Conservation (phyloP, 2,797 vertebrate genomes). For the Distichodus sexfasciatus region DNA sequence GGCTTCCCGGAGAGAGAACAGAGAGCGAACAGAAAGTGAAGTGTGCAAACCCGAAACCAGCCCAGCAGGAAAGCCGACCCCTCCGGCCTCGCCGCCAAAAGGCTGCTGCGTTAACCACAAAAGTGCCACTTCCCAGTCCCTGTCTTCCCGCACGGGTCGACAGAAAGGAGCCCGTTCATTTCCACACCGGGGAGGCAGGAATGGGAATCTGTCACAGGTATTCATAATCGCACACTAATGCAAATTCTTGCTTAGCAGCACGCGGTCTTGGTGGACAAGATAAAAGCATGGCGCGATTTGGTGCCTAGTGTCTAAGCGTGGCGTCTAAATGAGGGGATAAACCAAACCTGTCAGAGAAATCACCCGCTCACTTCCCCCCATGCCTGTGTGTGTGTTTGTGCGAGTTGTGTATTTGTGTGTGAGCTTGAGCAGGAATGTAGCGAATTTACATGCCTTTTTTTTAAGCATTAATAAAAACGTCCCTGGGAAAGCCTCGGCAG, state of each 20-base stretch:
- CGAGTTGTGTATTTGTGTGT: conserved; percentile 63
- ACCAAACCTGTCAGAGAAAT: conserved; percentile 75
- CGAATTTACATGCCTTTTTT: conserved; percentile 64
- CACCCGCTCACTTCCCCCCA: conserved; percentile 65
- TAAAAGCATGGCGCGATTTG: conserved; percentile 76
- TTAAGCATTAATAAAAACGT: conserved; percentile 66
- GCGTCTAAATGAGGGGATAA: conserved; percentile 77
- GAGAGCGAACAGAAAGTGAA: conserved; percentile 16
- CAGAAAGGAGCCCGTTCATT: conserved; percentile 79
- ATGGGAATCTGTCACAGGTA: conserved; percentile 80
- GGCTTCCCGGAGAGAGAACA: conserved; percentile 55
- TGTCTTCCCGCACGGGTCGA: conserved; percentile 76
- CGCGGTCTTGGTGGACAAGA: conserved; percentile 75
- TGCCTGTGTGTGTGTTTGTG: conserved; percentile 61
- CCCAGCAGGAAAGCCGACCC: conserved; percentile 78
- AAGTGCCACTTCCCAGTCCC: conserved; percentile 80
- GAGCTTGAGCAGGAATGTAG: conserved; percentile 63
- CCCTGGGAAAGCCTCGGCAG: conserved; percentile 64
- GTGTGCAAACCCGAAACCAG: conserved; percentile 70
- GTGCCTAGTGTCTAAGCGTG: conserved; percentile 73
- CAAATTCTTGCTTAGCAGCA: conserved; percentile 71
- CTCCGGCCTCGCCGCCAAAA: conserved; percentile 73
- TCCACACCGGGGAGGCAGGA: conserved; percentile 72
- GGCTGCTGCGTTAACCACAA: conserved; percentile 79
- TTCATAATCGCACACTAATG: conserved; percentile 82